Evolutionary conservation across 1,140 invertebrate species (phyloP), one percentile per base, ranked within the genome.

Genomic region (Bombus cullumanus): DNA sequence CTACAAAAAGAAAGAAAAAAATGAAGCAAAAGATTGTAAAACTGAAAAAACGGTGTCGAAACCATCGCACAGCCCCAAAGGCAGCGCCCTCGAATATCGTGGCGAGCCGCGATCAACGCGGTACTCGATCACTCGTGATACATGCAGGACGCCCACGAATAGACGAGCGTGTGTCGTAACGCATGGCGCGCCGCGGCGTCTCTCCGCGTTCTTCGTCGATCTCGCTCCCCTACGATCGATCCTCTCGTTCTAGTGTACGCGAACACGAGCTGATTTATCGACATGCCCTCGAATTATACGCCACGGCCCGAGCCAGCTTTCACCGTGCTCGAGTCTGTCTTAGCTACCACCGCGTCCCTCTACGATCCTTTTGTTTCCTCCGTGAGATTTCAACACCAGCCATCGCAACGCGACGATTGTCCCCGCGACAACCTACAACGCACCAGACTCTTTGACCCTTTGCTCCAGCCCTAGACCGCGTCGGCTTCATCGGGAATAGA

Each of bases 201-300:
- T 68, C 78, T 53, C 76, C 47, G 13, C 39, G 43, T 83, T 74
- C 75, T 43, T 53, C 39, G 13, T 57, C 25, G n/a, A n/a, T 66
- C 78, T 77, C 78, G 34, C 31, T 64, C 13, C 31, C 28, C 34
- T 68, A 37, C 69, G 74, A 25, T 86, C 72, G 47, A n/a, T 28
- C 53, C 43, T 59, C 73, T 86, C 84, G 53, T 77, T 53, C 57
- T n/a, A 1, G 25, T 1, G 74, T 25, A 18, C 22, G 31, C 75
- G 53, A 75, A 18, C 77, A 43, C 71, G 62, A 59, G 77, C 79
- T 89, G 89, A 90, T 90, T 90, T 90, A 90, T 90, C 89, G 89
- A 85, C 85, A 74, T 90, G 89, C 88, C 86, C 89, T 90, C 89
- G 88, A 90, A 90, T 90, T 87, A 89, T 87, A 85, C 81, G 78